phyloP scores from a whole-genome alignment of 2,113 vertebrate genomes.

The Bagarius yarrelli region DNA sequence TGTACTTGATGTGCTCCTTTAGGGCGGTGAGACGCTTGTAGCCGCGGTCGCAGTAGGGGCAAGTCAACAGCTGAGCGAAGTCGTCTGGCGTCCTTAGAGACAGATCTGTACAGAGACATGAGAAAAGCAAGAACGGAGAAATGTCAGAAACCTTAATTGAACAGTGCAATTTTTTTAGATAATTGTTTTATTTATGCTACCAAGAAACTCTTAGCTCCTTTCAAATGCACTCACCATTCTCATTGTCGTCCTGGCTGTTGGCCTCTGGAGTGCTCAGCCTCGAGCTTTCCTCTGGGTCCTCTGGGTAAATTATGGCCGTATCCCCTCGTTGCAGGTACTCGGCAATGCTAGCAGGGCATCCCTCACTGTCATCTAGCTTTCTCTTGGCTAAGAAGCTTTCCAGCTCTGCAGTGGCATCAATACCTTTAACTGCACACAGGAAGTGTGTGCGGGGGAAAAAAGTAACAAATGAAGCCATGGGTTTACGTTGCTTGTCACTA shows the following conservation, averaged over 20 bases:
- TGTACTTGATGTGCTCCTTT: conserved; percentile 94
- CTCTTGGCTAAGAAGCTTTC: conserved; percentile 88
- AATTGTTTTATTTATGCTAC: not conserved
- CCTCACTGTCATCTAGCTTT: conserved; percentile 83
- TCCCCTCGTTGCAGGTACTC: conserved; percentile 92
- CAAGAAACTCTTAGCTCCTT: too few relatives aligned
- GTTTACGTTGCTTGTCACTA: conserved; percentile 35
- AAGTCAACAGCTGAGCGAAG: conserved; percentile 93
- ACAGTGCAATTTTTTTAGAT: not conserved
- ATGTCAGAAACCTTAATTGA: conserved; percentile 67
- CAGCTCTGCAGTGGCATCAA: conserved; percentile 83
- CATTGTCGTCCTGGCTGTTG: conserved; percentile 87
- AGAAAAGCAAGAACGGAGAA: conserved; percentile 77
- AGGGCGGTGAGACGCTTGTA: conserved; percentile 91
- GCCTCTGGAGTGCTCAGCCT: conserved; percentile 89
- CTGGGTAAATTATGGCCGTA: conserved; percentile 96
- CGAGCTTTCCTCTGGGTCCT: conserved; percentile 92
- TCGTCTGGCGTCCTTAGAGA: conserved; percentile 93
- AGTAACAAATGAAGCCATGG: conserved; percentile 17
- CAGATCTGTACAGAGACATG: conserved; percentile 75
- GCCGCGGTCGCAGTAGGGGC: conserved; percentile 90
- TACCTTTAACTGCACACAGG: conserved; percentile 77
- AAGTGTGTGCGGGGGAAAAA: conserved; percentile 34
- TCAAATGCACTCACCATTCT: conserved; percentile 79
- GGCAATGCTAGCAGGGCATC: conserved; percentile 84